These are phyloP conservation scores for Coenobita brevimanus DNA, from an alignment of 1,140 invertebrate species.

Conservation along the genomic window DNA sequence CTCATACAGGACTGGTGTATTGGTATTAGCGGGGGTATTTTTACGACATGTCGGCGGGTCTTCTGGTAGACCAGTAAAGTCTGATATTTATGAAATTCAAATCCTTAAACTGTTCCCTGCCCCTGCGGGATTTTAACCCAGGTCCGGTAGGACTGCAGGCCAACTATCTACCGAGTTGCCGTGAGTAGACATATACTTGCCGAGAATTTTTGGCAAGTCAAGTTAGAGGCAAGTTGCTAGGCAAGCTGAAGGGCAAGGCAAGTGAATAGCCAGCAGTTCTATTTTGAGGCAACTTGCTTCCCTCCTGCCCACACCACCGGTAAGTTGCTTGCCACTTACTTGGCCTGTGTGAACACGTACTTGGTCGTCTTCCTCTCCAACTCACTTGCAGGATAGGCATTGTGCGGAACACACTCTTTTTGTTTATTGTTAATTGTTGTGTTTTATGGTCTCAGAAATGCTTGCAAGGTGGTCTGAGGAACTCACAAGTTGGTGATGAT, in stretches of 20 bases:
- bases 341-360: conserved; percentile 23
- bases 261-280: conserved; percentile 30
- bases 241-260: conserved; percentile 28
- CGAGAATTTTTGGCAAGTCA: conserved; percentile 17
- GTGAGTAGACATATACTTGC: conserved; percentile 26
- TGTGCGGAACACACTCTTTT: not conserved
- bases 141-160: too few relatives aligned
- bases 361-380: conserved; percentile 33
- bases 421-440: conserved; percentile 25
- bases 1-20: too few relatives aligned
- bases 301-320: conserved; percentile 5
- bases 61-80: too few relatives aligned
- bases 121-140: too few relatives aligned
- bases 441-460: conserved; percentile 28
- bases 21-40: too few relatives aligned
- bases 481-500: conserved; percentile 25
- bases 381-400: not conserved
- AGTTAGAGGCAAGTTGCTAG: conserved; percentile 19
- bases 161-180: too few relatives aligned
- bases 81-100: too few relatives aligned
- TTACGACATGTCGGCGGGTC: too few relatives aligned
- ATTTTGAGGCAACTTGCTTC: conserved; percentile 18
- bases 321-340: conserved; percentile 31
- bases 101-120: too few relatives aligned
- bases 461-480: conserved; percentile 33